Percentiles rank a stretch among this genome's conserved stretches.
Evolutionary conservation across 2,113 vertebrate genomes (phyloP).

Genomic region (Psammodynastes pulverulentus): DNA sequence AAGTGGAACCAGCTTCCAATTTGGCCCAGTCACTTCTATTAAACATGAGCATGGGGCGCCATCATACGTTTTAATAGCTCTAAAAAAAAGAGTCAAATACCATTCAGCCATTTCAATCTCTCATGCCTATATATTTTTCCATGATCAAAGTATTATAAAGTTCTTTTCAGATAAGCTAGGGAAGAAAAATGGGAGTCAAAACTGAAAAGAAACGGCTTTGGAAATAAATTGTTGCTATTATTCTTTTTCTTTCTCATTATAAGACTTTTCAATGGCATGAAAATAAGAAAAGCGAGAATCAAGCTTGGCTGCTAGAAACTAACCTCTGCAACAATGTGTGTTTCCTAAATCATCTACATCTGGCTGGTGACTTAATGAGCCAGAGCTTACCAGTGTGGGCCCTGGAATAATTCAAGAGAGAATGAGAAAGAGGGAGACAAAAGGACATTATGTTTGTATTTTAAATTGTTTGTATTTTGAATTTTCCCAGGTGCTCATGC

Average conservation of each 20-base stretch:
- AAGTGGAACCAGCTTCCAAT: neutral
- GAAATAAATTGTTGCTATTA: neutral
- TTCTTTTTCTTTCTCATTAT: neutral
- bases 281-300: neutral
- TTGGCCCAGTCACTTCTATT: neutral
- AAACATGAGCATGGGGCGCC: neutral
- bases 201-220: neutral
- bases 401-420: neutral
- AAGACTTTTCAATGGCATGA: slow-evolving; percentile 3
- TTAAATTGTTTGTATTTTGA: slow-evolving; percentile 1
- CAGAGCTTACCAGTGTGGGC: neutral
- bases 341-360: slow-evolving; percentile 21
- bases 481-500: slow-evolving; percentile 1
- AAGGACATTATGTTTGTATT: neutral
- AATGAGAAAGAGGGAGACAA: neutral
- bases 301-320: slow-evolving; percentile 4
- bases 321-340: neutral
- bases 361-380: slow-evolving; percentile 19
- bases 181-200: neutral
- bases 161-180: neutral
- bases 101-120: neutral
- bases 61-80: neutral
- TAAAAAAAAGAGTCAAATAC: neutral
- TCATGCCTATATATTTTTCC: neutral
- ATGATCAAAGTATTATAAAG: neutral